phyloP scores from a whole-genome alignment of 2,113 vertebrate species.

The Pachycephala philippinensis region DNA sequence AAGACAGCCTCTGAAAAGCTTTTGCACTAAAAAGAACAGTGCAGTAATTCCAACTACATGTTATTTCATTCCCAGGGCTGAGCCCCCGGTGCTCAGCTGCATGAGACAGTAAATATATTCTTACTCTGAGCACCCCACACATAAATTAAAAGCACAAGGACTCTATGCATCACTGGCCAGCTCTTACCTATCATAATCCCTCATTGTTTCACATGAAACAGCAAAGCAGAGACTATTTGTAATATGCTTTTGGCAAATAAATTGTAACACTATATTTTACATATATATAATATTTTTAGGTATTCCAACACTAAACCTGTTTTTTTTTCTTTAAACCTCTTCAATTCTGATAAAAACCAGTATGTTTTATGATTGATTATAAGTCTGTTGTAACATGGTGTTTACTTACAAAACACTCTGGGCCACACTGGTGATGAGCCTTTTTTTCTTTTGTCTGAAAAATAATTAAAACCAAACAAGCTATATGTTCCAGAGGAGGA shows the following conservation, averaged over 20 bases:
- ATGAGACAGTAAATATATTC: background rate
- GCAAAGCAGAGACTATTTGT: background rate
- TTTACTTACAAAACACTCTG: constrained; percentile 52
- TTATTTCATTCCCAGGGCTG: background rate
- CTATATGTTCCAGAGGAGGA: background rate
- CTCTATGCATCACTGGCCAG: background rate
- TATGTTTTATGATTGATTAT: constrained; percentile 14
- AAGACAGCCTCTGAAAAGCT: background rate
- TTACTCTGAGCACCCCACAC: background rate
- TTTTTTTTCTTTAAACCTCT: background rate
- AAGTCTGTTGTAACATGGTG: background rate
- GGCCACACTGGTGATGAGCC: background rate
- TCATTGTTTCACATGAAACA: background rate
- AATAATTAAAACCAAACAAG: constrained; percentile 24
- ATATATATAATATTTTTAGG: background rate
- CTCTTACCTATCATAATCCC: background rate
- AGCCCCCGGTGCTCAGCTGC: background rate
- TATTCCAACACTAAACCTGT: background rate
- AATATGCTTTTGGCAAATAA: background rate
- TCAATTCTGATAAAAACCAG: background rate
- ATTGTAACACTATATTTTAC: background rate
- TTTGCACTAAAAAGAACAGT: background rate
- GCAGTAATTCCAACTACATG: background rate
- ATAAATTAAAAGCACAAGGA: constrained; percentile 7
- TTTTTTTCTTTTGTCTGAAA: background rate